Conservation (phyloP, 1,140 invertebrate genomes). For the Scaptomyza graminum region DNA sequence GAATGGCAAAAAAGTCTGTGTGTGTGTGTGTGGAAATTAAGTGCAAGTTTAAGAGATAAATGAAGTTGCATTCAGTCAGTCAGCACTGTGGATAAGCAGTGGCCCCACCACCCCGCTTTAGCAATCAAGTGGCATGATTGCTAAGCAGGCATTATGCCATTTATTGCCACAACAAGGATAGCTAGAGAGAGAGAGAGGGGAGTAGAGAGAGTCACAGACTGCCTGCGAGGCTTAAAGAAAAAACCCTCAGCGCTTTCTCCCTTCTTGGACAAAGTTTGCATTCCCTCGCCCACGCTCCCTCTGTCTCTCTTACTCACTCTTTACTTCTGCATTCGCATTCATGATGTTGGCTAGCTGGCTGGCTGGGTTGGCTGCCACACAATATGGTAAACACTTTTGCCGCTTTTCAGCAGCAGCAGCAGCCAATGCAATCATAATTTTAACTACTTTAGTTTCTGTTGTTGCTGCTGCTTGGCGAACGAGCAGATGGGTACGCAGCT, state of each 20-base stretch:
- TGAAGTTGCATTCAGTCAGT: neutral
- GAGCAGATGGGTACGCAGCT: constrained; percentile 9
- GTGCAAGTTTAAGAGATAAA: constrained; percentile 2
- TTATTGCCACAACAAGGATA: constrained; percentile 72
- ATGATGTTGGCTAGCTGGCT: constrained; percentile 32
- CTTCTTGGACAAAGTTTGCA: neutral
- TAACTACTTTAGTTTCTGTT: constrained; percentile 77
- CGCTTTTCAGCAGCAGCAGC: neutral
- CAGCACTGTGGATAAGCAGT: constrained; percentile 1
- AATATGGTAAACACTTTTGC: constrained; percentile 68
- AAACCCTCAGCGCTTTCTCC: neutral
- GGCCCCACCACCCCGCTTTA: neutral
- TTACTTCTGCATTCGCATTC: constrained; percentile 57
- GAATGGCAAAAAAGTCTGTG: constrained; percentile 1
- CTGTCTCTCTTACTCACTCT: constrained; percentile 7
- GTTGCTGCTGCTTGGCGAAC: constrained; percentile 23
- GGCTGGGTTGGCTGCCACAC: constrained; percentile 32
- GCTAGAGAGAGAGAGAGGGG: neutral
- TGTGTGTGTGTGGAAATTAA: neutral
- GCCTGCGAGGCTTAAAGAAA: constrained; percentile 3
- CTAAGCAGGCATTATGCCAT: constrained; percentile 79
- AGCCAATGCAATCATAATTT: constrained; percentile 79
- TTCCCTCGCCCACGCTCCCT: neutral
- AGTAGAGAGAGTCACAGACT: neutral
- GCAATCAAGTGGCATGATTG: constrained; percentile 74